These are phyloP conservation scores for Xiphophorus birchmanni DNA, from an alignment of 2,797 vertebrate species.

Conservation along the genomic window DNA sequence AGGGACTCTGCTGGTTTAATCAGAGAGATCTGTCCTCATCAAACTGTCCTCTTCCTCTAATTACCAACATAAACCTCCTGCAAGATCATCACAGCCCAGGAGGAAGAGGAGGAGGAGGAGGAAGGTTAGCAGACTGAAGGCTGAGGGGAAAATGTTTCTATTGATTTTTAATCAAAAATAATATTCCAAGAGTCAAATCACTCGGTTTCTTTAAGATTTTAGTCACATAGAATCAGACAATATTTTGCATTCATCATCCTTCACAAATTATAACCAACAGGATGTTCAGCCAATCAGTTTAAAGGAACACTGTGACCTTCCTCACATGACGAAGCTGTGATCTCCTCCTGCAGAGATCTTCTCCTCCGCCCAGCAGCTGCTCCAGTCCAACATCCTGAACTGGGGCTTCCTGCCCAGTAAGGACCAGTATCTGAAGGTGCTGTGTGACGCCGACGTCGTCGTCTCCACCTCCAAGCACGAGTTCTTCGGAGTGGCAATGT, in stretches of 20 bases:
- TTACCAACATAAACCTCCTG: slow-evolving; percentile 10
- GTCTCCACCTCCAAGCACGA: slow-evolving; percentile 95
- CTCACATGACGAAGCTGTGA: background rate
- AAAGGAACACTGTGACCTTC: background rate
- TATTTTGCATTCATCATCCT: background rate
- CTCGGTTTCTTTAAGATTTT: background rate
- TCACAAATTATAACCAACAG: background rate
- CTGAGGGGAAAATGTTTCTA: background rate
- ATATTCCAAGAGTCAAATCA: background rate
- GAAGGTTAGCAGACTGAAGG: background rate
- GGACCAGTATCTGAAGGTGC: slow-evolving; percentile 87
- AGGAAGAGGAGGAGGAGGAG: background rate
- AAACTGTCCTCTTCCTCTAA: slow-evolving; percentile 2
- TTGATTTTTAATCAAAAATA: background rate
- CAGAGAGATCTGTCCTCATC: slow-evolving; percentile 23
- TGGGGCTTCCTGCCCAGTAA: slow-evolving; percentile 93
- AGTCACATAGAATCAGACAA: background rate
- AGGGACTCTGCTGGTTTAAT: slow-evolving; percentile 11
- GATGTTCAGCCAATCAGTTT: background rate
- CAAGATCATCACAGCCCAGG: background rate
- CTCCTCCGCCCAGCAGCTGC: slow-evolving; percentile 65
- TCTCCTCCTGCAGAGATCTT: slow-evolving; percentile 84
- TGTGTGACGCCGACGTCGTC: slow-evolving; percentile 92
- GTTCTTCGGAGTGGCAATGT: slow-evolving; percentile 99
- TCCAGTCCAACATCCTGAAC: slow-evolving; percentile 85